Base-by-base conservation (phyloP, 2,797 vertebrate genomes). In the Rousettus madagascariensis region DNA sequence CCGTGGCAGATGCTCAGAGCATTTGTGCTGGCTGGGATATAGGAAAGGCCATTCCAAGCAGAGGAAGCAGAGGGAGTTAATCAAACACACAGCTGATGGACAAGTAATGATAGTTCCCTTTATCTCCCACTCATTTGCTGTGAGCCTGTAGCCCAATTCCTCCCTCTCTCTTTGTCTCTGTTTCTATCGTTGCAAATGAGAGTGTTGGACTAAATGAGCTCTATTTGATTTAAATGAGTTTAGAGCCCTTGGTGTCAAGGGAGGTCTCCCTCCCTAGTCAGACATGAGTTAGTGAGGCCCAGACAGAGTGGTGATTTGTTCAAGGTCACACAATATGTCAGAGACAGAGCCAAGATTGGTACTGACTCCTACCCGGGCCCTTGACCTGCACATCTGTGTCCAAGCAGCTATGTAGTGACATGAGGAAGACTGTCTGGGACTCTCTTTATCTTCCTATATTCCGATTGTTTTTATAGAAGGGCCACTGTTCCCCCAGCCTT, bases 1-100 rank as follows among this genome's bases (percentile, higher is more conserved):
- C 28, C 0, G 0, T 12, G 38, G 74, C 6, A 59, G 28, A 8
- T 4, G 30, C n/a, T 59, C 61, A 6, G 0, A 10, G 61, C 41
- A 26, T 38, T 4, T 19, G 28, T 4, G 41, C 55, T 8, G 36
- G 22, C 61, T 51, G 22, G n/a, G 55, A 13, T 1, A 6, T 16
- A 33, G 46, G 46, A 30, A 91, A 46, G 71, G 4, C 36, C 28
- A 1, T 20, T 46, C 33, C 11, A 12, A 3, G 33, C 33, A 33
- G 33, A 33, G 33, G 33, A 33, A 33, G 33, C 33, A 33, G 71
- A 80, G 43, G 36, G 41, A 9, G 36, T 49, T 86, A 13, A 16
- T 26, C 2, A 4, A 79, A 20, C 26, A 11, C 17, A 9, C 8
- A 2, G 7, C 9, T 30, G 49, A 8, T 49, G 55, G 66, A 22